Base-by-base conservation (phyloP, 1,140 invertebrate species). In the Sarcophaga bullata region DNA sequence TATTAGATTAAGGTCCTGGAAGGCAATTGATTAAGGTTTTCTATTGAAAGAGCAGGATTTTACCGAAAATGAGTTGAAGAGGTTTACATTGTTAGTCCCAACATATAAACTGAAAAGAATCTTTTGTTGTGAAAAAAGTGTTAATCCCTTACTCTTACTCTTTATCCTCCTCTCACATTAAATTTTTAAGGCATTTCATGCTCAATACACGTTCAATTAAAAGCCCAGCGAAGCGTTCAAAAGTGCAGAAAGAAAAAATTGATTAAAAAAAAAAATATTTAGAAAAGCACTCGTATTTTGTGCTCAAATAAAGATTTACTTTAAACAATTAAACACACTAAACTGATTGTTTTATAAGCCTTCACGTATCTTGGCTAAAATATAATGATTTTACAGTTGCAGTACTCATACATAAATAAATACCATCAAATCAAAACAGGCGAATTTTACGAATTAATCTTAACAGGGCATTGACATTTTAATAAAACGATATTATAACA, bases 1-100 rank as follows among this genome's bases (percentile, higher is more conserved):
- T 25, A 68, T n/a, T 68, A 68, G 62, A 68, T 68, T 68, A 68
- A 19, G 62, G 62, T 68, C 62, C 62, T 68, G 19, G 62, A 25
- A 68, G 17, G 62, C 17, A 68, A 68, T 68, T 68, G 62, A 68
- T 68, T 68, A 68, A 68, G 62, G 62, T 68, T 58, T 58, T 68
- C 19, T n/a, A 68, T 68, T n/a, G 19, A 68, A 68, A 19, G 9
- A 25, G 19, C 10, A 68, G 62, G 62, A 68, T 68, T 68, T 52
- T 68, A 19, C 6, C 10, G 17, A 68, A 25, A 17, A 68, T 68
- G 19, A 19, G 7, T 68, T 9, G 17, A 68, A 68, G 9, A 68
- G n/a, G n/a, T n/a, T 68, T 68, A 25, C 54, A 58, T 68, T n/a
- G n/a, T 68, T 58, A 0, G n/a, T 19, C 19, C 17, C 62, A 68